phyloP scores from a whole-genome alignment of 2,113 vertebrate genomes.

The Oncorhynchus clarkii region DNA sequence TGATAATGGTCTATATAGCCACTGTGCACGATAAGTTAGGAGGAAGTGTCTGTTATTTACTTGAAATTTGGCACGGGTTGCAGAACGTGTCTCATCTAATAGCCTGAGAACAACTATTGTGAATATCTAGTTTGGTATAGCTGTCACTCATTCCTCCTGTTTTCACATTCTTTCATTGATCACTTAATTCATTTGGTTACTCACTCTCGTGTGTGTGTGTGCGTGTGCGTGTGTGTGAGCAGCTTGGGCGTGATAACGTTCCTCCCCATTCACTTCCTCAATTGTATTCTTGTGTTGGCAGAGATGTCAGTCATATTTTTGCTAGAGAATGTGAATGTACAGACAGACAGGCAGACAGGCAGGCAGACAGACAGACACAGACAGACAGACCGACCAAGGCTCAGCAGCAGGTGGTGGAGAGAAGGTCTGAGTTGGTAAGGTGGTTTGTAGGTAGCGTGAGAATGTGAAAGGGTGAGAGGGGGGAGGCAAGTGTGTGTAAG shows the following conservation, averaged over 20 bases:
- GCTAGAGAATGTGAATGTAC: neutral
- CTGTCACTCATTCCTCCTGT: slow-evolving; percentile 7
- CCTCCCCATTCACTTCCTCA: slow-evolving; percentile 55
- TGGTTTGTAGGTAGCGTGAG: no score
- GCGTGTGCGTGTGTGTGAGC: no score
- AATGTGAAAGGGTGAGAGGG: no score
- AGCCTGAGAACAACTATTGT: neutral
- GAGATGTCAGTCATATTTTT: neutral
- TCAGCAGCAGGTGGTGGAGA: neutral
- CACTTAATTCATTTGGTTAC: slow-evolving; percentile 4
- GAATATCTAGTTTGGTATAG: neutral
- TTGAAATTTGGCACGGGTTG: neutral
- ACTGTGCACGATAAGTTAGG: neutral
- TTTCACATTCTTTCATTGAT: neutral
- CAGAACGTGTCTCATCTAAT: neutral
- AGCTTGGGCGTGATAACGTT: neutral
- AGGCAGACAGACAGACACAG: no score
- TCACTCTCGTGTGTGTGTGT: neutral
- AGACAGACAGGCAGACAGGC: neutral
- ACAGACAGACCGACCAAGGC: neutral
- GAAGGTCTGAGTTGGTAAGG: no score
- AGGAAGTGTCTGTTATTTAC: neutral
- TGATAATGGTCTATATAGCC: neutral
- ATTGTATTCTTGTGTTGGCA: slow-evolving; percentile 28
- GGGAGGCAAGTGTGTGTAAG: no score